Base-by-base conservation (phyloP, 2,888 invertebrate species). In the Fabriciana adippe region DNA sequence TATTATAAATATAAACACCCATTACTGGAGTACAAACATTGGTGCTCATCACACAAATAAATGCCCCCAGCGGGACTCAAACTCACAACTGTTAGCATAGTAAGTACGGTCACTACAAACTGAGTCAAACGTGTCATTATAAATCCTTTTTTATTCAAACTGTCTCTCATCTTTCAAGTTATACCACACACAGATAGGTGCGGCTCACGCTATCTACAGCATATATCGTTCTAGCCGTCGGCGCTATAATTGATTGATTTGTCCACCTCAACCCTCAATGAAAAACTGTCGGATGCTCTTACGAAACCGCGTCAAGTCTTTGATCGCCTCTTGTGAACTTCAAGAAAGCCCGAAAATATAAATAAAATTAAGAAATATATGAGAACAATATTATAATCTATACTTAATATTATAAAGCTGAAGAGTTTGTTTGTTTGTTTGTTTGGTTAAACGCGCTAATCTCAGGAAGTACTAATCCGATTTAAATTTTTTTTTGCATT, bases 171-270 rank as follows among this genome's bases (percentile, higher is more conserved):
- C 26, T 51, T n/a, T 11, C 71, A 41, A 67, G 69, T 79, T 78
- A 70, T 13, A 69, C 78, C 76, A 64, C 54, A 73, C 66, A 45
- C 65, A 72, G 73, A 71, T 75, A 79, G 81, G 83, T 76, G 80
- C 75, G 81, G 80, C 78, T 73, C 71, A 76, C 73, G 76, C 81
- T 87, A 88, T 88, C 86, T 84, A 73, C 81, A 80, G 75, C 78
- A 81, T 82, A 84, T 81, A 89, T 85, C 86, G 88, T 84, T 76
- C 73, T 80, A 85, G 86, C 87, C 87, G 88, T 86, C 87, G 80
- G 86, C 76, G 81, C 80, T 78, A 85, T 90, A 92, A 92, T 91
- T 89, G 91, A 92, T 92, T 90, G 90, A 91, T 91, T 87, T 81
- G 83, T 89, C 85, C 84, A 83, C 79, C 79, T 79, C 79, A 76